Conservation (phyloP, 2,888 invertebrate genomes). For the Glyphotaelius pellucidus region DNA sequence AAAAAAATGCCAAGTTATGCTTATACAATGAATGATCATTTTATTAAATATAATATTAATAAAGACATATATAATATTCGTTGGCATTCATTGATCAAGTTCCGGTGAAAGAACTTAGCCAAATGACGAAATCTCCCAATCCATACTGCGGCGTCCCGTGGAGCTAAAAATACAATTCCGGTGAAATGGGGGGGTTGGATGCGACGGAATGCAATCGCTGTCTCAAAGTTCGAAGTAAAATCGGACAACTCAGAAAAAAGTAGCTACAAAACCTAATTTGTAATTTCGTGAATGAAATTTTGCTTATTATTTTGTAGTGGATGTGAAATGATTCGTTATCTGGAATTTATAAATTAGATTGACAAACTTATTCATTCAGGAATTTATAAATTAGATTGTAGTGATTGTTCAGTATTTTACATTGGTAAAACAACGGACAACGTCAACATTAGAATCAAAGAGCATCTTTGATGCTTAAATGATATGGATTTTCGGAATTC, state of each 20-base stretch:
- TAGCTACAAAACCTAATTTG: background rate
- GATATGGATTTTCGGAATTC: too few species aligned
- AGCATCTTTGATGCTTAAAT: too few species aligned
- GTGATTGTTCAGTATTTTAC: too few species aligned
- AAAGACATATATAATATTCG: background rate
- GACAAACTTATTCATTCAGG: too few species aligned
- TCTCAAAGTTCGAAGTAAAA: background rate
- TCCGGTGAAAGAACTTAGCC: background rate
- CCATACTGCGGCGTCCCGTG: background rate
- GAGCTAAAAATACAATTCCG: constrained; percentile 7
- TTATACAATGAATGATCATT: background rate
- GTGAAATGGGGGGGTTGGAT: background rate
- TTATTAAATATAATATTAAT: background rate
- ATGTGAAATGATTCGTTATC: background rate
- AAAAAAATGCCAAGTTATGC: too few species aligned
- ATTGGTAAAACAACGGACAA: too few species aligned
- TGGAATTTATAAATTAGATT: too few species aligned
- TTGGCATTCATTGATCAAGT: background rate
- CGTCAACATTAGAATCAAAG: too few species aligned
- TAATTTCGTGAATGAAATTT: background rate
- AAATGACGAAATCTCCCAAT: constrained; percentile 10
- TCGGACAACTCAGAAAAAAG: background rate
- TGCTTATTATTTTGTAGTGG: background rate
- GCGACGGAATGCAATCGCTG: background rate
- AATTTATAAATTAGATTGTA: too few species aligned